Evolutionary conservation across 2,113 vertebrate species (phyloP), one percentile per base, ranked within the genome.

Genomic region (Platichthys stellatus): DNA sequence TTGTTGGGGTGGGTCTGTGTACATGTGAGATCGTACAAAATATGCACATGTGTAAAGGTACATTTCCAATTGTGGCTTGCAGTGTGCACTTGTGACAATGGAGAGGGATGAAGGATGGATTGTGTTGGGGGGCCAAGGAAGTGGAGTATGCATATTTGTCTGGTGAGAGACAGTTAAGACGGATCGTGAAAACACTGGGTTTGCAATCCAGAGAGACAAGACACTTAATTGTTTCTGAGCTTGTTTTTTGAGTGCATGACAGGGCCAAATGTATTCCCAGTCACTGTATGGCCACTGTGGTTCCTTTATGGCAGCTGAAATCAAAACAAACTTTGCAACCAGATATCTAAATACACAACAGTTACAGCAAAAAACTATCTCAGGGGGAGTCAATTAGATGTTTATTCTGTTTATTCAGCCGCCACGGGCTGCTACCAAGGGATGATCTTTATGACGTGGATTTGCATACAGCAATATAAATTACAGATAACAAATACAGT

Each of bases 271-370:
- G 76, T 82, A 85, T 86, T 86, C 83, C 78, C 88, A 88, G 87
- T 89, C 76, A 69, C 86, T 84, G 78, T 70, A 85, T 77, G 83
- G 81, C 82, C 86, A 75, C 77, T 88, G 86, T 78, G 88, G 90
- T 86, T 87, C 75, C 84, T 82, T 84, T 72, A 90, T 77, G 74
- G 83, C 81, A 78, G 76, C 74, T 78, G 68, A 81, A 89, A 83
- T 88, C 78, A 90, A 90, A 93, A 92, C 86, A 91, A 88, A 91
- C 86, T 80, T 83, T 93, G 88, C 74, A 86, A 92, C 79, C 76
- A 89, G 84, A 91, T 86, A 90, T 84, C 86, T 88, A 91, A 91
- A 91, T 85, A 83, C 66, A 84, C 71, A 87, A 82, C 69, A 63
- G 78, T 84, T 81, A 88, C 21, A 69, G 72, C 40, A 69, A 82